A percentile compares a stretch with the other conserved stretches of the same genome.
These are phyloP conservation scores for Campylomormyrus numenius DNA, from an alignment of 2,113 vertebrate genomes.

Conservation along the genomic window DNA sequence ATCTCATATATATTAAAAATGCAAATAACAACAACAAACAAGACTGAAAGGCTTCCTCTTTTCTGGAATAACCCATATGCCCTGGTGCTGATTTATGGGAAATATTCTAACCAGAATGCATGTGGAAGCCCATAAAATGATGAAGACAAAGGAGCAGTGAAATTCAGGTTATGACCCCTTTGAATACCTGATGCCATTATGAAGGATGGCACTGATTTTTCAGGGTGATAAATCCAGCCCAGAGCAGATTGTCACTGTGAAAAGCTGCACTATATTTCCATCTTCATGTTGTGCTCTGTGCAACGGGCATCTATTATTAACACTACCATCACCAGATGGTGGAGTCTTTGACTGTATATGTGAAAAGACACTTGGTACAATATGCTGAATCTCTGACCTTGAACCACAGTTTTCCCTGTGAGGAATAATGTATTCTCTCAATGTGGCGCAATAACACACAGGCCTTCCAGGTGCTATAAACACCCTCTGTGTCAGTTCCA, in stretches of 20 bases:
- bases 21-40: not conserved
- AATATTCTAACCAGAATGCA: not conserved
- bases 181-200: not conserved
- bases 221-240: not conserved
- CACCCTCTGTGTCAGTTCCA: not conserved
- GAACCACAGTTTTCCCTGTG: not conserved
- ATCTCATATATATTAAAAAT: not conserved
- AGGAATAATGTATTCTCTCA: not conserved
- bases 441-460: not conserved
- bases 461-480: not conserved
- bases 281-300: not conserved
- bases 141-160: not conserved
- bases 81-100: not conserved
- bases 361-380: not conserved
- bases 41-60: not conserved
- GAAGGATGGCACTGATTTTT: not conserved
- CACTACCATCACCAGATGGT: not conserved
- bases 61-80: not conserved
- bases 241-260: not conserved
- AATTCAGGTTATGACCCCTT: not conserved
- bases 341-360: not conserved
- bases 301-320: not conserved
- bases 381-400: not conserved
- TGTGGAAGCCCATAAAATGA: not conserved
- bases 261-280: not conserved